These are phyloP conservation scores for Typhlomys cinereus DNA, from an alignment of 2,113 vertebrate species.

Conservation along the genomic window DNA sequence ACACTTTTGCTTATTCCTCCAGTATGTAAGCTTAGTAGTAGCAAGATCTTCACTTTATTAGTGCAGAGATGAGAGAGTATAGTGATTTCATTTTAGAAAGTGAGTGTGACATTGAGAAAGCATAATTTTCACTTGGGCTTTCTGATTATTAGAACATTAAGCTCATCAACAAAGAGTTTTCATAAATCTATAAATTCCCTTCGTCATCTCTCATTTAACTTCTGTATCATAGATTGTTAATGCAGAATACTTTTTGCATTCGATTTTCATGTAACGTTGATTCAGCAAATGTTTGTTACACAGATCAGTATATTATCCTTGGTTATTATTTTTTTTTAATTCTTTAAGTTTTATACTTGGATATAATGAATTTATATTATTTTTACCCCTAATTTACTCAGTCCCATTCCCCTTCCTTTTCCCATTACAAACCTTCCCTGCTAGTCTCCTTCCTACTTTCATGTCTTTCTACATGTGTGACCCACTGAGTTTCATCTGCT, in stretches of 20 bases:
- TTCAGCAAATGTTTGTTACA: background rate
- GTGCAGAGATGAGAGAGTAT: background rate
- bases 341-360: too few species aligned
- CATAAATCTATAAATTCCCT: background rate
- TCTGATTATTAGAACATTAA: conserved; percentile 11
- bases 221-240: background rate
- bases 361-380: too few species aligned
- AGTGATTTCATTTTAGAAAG: conserved; percentile 14
- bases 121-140: background rate
- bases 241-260: background rate
- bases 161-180: background rate
- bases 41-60: too few species aligned
- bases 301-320: background rate
- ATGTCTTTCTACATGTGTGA: too few species aligned
- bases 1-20: background rate
- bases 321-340: conserved; percentile 7
- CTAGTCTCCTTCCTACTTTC: too few species aligned
- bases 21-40: background rate
- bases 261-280: background rate
- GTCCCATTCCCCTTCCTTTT: too few species aligned
- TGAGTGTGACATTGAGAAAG: conserved; percentile 21
- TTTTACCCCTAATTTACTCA: too few species aligned
- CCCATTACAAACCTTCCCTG: too few species aligned
- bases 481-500: too few species aligned
- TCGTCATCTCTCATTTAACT: background rate